Conservation (phyloP, 1,140 invertebrate genomes). For the Temnothorax nylanderi region DNA sequence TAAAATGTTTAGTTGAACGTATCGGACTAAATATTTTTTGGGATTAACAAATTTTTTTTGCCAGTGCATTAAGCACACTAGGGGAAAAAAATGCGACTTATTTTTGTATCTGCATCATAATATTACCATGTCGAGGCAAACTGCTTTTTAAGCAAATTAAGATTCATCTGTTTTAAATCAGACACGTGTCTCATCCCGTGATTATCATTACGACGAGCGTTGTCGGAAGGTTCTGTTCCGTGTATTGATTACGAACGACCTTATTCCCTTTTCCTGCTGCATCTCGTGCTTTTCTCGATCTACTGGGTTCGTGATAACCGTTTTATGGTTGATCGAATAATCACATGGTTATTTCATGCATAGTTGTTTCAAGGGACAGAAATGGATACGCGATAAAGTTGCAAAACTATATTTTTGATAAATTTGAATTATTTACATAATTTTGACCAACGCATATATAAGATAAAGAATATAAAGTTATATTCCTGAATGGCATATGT, state of each 20-base stretch:
- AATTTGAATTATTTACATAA: neutral
- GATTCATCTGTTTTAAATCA: neutral
- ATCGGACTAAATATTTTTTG: too few relatives aligned
- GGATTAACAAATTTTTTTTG: too few relatives aligned
- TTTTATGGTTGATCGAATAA: neutral
- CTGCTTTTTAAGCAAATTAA: slow-evolving; percentile 47
- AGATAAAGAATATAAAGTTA: neutral
- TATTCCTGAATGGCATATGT: neutral
- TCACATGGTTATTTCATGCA: neutral
- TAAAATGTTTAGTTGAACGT: too few relatives aligned
- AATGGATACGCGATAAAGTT: neutral
- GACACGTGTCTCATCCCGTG: neutral
- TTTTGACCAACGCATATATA: neutral
- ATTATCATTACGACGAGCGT: neutral
- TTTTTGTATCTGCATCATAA: neutral
- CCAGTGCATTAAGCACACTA: too few relatives aligned
- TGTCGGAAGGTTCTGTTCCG: slow-evolving; percentile 42
- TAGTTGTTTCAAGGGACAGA: neutral
- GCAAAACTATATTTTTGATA: neutral
- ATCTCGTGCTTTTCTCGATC: neutral
- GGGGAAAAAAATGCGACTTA: neutral
- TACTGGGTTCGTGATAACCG: neutral
- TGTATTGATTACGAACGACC: slow-evolving; percentile 34
- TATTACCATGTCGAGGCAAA: slow-evolving; percentile 61
- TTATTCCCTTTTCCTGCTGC: neutral